Evolutionary conservation across 2,113 vertebrate genomes (phyloP).

Genomic region (Gambusia affinis): DNA sequence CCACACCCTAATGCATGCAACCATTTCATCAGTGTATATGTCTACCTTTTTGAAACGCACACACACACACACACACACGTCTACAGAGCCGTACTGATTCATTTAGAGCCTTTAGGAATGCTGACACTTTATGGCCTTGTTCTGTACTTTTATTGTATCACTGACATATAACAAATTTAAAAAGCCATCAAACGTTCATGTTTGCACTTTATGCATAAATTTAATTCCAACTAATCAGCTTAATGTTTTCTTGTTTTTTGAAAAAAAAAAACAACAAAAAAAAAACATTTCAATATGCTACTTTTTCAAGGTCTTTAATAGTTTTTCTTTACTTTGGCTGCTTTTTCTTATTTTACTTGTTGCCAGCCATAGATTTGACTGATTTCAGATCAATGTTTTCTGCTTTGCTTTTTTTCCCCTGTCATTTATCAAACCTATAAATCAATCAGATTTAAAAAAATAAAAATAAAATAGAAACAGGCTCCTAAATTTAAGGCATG

Average conservation of each 20-base stretch:
- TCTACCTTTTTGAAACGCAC: slow-evolving; percentile 38
- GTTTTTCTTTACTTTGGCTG: not conserved
- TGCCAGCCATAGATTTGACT: not conserved
- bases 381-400: too few species aligned
- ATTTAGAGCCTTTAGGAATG: slow-evolving; percentile 50
- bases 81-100: slow-evolving; percentile 43
- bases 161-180: not conserved
- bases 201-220: not conserved
- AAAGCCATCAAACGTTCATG: not conserved
- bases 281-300: not conserved
- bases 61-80: not conserved
- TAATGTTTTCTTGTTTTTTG: not conserved
- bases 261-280: too few species aligned
- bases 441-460: too few species aligned
- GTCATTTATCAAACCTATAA: too few species aligned
- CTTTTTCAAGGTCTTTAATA: not conserved
- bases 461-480: too few species aligned
- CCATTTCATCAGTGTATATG: slow-evolving; percentile 39
- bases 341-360: not conserved
- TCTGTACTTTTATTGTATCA: not conserved
- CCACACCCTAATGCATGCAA: slow-evolving; percentile 2
- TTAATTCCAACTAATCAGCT: not conserved
- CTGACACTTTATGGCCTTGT: slow-evolving; percentile 60
- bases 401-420: too few species aligned
- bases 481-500: too few species aligned